These are phyloP conservation scores for Ochotona princeps DNA, from an alignment of 2,113 vertebrate species.

Conservation along the genomic window DNA sequence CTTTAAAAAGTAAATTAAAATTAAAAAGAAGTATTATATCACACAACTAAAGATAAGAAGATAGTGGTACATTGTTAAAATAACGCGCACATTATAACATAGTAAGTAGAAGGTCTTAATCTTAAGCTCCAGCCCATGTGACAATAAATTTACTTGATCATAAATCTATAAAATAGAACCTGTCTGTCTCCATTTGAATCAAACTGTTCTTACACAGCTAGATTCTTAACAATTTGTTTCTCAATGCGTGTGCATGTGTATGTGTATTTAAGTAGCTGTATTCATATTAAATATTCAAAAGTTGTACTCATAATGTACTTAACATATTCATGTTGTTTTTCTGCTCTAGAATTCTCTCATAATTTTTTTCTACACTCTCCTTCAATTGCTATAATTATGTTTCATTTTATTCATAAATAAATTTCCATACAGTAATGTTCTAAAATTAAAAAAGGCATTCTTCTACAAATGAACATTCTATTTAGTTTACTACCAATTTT, in stretches of 20 bases:
- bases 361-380: background rate
- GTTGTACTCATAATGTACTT: conserved; percentile 15
- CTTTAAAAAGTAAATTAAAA: no score
- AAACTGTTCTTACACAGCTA: background rate
- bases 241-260: rapidly evolving
- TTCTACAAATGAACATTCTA: conserved; percentile 43
- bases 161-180: background rate
- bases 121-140: background rate
- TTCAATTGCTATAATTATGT: conserved; percentile 55
- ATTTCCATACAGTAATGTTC: conserved; percentile 36
- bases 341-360: conserved; percentile 8
- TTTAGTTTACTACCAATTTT: conserved; percentile 47
- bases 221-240: background rate
- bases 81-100: background rate
- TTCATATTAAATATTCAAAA: conserved; percentile 28
- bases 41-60: background rate
- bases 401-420: conserved; percentile 58
- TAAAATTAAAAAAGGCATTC: conserved; percentile 46
- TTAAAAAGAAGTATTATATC: no score
- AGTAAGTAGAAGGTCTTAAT: background rate
- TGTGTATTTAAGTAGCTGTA: background rate
- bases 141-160: background rate
- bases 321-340: conserved; percentile 44
- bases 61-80: background rate
- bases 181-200: background rate